These are phyloP conservation scores for Acromyrmex heyeri DNA, from an alignment of 1,140 invertebrate species.

Conservation along the genomic window DNA sequence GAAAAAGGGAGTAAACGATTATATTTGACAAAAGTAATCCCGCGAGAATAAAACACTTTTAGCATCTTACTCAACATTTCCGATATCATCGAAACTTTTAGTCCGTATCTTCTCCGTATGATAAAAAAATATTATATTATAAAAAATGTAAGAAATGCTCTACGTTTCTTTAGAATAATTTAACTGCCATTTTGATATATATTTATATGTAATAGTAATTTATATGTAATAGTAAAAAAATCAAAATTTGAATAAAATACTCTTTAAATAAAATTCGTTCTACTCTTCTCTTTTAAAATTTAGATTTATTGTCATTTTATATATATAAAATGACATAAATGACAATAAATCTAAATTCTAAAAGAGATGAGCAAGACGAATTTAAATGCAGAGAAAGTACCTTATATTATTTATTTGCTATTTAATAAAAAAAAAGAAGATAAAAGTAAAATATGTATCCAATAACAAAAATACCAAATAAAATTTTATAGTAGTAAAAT, in stretches of 20 bases:
- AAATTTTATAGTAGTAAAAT: not conserved
- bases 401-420: not conserved
- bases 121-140: not conserved
- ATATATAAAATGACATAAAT: not conserved
- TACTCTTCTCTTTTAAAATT: too few relatives aligned
- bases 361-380: not conserved
- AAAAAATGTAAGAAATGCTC: slow-evolving; percentile 19
- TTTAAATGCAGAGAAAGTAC: too few relatives aligned
- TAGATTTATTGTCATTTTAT: too few relatives aligned
- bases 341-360: slow-evolving; percentile 3
- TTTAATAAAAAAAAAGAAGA: not conserved
- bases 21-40: slow-evolving; percentile 80
- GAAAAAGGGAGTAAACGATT: slow-evolving; percentile 55
- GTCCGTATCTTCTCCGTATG: not conserved
- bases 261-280: too few relatives aligned
- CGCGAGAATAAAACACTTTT: slow-evolving; percentile 37
- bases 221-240: too few relatives aligned
- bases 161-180: not conserved
- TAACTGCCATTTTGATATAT: not conserved
- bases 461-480: not conserved
- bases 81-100: not conserved
- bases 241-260: too few relatives aligned
- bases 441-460: not conserved
- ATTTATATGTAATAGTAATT: too few relatives aligned
- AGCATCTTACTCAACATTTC: not conserved